Conservation (phyloP, 2,888 invertebrate species). For the Cosmia trapezina region DNA sequence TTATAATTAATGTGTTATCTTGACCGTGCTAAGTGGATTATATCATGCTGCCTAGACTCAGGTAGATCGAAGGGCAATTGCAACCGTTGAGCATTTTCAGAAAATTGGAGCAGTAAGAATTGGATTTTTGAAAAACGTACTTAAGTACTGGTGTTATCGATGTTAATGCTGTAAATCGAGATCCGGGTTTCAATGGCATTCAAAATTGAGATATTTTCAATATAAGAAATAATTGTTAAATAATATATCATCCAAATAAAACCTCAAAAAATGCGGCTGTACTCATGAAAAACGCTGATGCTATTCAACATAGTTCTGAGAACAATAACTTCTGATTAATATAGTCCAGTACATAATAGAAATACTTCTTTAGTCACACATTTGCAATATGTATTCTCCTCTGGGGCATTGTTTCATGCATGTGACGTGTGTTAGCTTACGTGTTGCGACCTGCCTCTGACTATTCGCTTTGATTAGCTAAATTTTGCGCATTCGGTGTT, state of each 20-base stretch:
- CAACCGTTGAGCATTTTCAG: neutral
- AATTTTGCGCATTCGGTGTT: slow-evolving; percentile 1
- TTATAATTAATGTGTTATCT: slow-evolving; percentile 21
- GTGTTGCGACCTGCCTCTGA: slow-evolving; percentile 33
- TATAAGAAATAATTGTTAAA: neutral
- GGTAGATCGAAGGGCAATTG: neutral
- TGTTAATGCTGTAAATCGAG: neutral
- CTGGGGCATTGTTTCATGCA: slow-evolving; percentile 59
- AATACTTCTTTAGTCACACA: slow-evolving; percentile 63
- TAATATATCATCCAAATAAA: neutral
- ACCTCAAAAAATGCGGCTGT: neutral
- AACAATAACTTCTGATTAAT: slow-evolving; percentile 57
- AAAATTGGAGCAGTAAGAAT: too few species aligned
- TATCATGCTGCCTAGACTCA: neutral
- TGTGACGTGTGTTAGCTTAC: slow-evolving; percentile 35
- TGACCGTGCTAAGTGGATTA: slow-evolving; percentile 1
- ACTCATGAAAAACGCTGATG: neutral
- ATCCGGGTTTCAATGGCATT: neutral
- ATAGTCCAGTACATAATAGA: slow-evolving; percentile 50
- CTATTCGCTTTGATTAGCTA: slow-evolving; percentile 17
- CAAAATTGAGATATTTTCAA: neutral
- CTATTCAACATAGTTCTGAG: slow-evolving; percentile 6
- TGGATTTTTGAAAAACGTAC: too few species aligned
- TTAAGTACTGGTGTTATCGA: too few species aligned
- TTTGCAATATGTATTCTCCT: slow-evolving; percentile 60